phyloP scores from a whole-genome alignment of 2,888 invertebrate genomes.

The Neoitamus cyanurus region DNA sequence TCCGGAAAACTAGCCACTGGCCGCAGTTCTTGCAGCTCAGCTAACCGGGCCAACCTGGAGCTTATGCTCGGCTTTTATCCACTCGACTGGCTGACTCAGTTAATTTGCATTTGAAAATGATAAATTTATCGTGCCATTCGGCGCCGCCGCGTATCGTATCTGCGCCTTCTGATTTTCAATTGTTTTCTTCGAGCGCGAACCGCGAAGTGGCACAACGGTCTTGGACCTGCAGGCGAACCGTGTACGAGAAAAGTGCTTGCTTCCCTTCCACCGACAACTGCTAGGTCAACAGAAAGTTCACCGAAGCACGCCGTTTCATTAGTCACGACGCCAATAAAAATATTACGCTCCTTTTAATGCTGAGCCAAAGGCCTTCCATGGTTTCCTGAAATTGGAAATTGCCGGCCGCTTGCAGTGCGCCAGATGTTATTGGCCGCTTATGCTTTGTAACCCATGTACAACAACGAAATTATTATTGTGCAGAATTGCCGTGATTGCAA shows the following conservation, averaged over 20 bases:
- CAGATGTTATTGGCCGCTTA: not conserved
- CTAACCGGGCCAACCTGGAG: not conserved
- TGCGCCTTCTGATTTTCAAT: not conserved
- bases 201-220: not conserved
- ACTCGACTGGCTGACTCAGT: not conserved
- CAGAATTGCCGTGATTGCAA: not conserved
- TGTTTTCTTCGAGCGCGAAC: not conserved
- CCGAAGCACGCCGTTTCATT: constrained; percentile 10
- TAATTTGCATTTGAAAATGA: constrained; percentile 17
- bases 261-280: not conserved
- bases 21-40: not conserved
- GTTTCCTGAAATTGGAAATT: not conserved
- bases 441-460: not conserved
- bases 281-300: constrained; percentile 12
- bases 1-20: constrained; percentile 7
- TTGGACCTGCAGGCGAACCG: not conserved
- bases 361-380: not conserved
- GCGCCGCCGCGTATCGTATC: not conserved
- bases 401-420: not conserved
- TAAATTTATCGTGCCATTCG: constrained; percentile 9
- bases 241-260: not conserved
- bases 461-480: not conserved
- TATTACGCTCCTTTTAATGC: not conserved
- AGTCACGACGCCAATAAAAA: constrained; percentile 22
- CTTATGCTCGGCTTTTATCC: not conserved